Evolutionary conservation across 2,113 vertebrate genomes (phyloP), one percentile per base, ranked within the genome.

Genomic region (Ceyx melanurus): DNA sequence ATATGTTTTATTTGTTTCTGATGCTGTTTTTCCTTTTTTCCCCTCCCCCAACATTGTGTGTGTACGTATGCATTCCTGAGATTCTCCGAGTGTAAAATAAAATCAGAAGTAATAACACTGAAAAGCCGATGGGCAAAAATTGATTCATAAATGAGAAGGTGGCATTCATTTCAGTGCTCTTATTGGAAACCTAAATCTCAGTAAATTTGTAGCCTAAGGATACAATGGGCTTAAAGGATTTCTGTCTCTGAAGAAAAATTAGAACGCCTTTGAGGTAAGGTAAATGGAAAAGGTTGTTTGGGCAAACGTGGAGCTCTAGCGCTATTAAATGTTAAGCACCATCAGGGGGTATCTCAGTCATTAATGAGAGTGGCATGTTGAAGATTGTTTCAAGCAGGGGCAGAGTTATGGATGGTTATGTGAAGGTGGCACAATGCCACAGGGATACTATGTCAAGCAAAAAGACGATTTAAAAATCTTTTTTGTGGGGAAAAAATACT

Each of bases 191-290:
- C 98, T 99, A 98, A 98, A 98, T 98, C 98, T 99, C 98, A 98
- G 98, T 99, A 99, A 99, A 99, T 99, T 99, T 98, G 98, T 99
- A 98, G 98, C 98, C 98, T 98, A 96, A 97, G 98, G 98, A 98
- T 98, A 99, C 98, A 99, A 99, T 98, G 98, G 98, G 97, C 98
- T 99, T 99, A 99, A 99, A 99, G 98, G 98, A 99, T 99, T 99
- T 99, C 98, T 99, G 98, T 99, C 99, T 98, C 98, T 98, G 97
- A 98, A 98, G 99, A 99, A 98, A 99, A 99, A 99, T 99, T 99
- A 98, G 98, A 98, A 98, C 96, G 96, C 98, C 98, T 98, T 98
- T 98, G 98, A 99, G 98, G 98, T 98, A 98, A 98, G 98, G 98
- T 98, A 98, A 98, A 98, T 98, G 98, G 98, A 98, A 98, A 99